Percentiles rank a stretch among this genome's conserved stretches.
Evolutionary conservation across 2,113 vertebrate species (phyloP).

Genomic region (Sinocyclocheilus rhinocerous): DNA sequence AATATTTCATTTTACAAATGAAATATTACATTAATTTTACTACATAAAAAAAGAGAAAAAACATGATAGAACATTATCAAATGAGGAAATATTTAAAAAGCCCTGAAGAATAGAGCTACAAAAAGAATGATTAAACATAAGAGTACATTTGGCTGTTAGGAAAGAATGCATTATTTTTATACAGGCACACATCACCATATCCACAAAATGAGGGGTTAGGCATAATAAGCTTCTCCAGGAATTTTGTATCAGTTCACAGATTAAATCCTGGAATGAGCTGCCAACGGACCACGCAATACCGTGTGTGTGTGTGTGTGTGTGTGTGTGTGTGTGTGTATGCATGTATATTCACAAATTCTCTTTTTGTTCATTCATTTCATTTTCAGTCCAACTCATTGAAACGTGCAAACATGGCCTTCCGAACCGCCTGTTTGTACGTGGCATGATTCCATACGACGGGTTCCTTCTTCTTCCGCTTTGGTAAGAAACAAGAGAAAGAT

Average conservation of each 20-base stretch:
- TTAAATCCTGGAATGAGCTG: slow-evolving; percentile 39
- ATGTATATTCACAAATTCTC: slow-evolving; percentile 3
- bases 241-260: slow-evolving; percentile 25
- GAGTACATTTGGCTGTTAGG: slow-evolving; percentile 41
- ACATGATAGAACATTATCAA: slow-evolving; percentile 55
- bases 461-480: slow-evolving; percentile 83
- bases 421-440: slow-evolving; percentile 91
- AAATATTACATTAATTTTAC: neutral
- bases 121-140: slow-evolving; percentile 60
- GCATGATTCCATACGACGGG: slow-evolving; percentile 79
- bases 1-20: slow-evolving; percentile 42
- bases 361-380: neutral
- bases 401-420: slow-evolving; percentile 96
- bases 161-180: slow-evolving; percentile 15
- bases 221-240: slow-evolving; percentile 31
- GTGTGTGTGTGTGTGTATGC: neutral
- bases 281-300: slow-evolving; percentile 23
- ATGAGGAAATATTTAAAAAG: slow-evolving; percentile 60
- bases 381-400: slow-evolving; percentile 91
- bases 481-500: slow-evolving; percentile 49
- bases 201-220: neutral
- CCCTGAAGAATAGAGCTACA: slow-evolving; percentile 49
- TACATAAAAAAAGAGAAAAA: slow-evolving; percentile 65
- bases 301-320: too few species aligned
- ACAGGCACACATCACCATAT: slow-evolving; percentile 42